phyloP scores from a whole-genome alignment of 1,140 invertebrate species.

The Camponotus pennsylvanicus region DNA sequence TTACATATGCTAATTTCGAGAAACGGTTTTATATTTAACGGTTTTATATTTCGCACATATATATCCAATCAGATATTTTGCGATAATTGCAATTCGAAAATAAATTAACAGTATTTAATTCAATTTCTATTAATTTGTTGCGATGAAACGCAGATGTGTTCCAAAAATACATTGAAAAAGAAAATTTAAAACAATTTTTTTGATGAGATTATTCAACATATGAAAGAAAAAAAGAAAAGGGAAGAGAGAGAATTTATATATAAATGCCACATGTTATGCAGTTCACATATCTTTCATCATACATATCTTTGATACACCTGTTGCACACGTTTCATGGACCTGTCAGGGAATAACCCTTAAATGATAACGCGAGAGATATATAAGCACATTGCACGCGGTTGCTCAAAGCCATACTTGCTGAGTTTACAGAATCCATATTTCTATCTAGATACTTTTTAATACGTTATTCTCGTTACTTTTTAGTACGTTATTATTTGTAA shows the following conservation, averaged over 20 bases:
- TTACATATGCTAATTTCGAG: slow-evolving; percentile 26
- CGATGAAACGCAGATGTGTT: background rate
- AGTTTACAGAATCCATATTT: background rate
- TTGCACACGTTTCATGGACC: slow-evolving; percentile 32
- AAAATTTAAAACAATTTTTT: slow-evolving; percentile 9
- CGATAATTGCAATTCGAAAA: background rate
- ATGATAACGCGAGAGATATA: slow-evolving; percentile 11
- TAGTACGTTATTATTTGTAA: background rate
- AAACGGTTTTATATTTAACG: slow-evolving; percentile 22
- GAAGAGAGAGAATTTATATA: background rate
- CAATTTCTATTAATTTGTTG: slow-evolving; percentile 12
- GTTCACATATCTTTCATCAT: slow-evolving; percentile 24
- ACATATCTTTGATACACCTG: slow-evolving; percentile 44
- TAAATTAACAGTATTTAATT: background rate
- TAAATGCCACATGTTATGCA: slow-evolving; percentile 9
- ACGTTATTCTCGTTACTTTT: background rate
- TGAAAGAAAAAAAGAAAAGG: no score
- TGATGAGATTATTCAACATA: background rate
- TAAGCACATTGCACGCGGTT: background rate
- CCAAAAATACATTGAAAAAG: background rate
- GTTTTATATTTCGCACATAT: background rate
- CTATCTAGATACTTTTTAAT: slow-evolving; percentile 2
- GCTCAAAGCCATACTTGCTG: background rate
- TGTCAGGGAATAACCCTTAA: slow-evolving; percentile 44
- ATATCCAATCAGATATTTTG: slow-evolving; percentile 6